phyloP scores from a whole-genome alignment of 2,113 vertebrate species.

The Thryonomys swinderianus region DNA sequence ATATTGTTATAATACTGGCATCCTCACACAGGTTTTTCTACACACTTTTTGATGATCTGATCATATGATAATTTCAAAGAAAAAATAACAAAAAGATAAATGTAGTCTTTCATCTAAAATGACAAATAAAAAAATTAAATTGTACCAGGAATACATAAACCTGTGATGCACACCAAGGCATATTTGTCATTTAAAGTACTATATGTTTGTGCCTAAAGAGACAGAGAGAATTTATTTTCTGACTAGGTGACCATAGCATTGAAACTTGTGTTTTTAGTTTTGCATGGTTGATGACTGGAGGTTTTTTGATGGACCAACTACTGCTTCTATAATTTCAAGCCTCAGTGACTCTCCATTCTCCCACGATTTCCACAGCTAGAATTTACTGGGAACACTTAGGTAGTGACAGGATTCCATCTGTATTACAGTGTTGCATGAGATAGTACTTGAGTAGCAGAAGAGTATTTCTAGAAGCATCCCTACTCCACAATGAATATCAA shows the following conservation, averaged over 20 bases:
- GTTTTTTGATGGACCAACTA: background rate
- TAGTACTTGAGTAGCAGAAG: background rate
- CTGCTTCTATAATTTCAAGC: background rate
- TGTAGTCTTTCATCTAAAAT: background rate
- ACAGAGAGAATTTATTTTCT: background rate
- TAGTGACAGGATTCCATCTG: background rate
- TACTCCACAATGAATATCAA: background rate
- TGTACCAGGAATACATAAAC: background rate
- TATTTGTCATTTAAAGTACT: background rate
- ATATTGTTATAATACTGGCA: background rate
- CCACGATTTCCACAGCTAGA: background rate
- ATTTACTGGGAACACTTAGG: background rate
- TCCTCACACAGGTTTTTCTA: background rate
- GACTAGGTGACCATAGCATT: background rate
- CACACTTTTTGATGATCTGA: background rate
- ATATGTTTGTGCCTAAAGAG: background rate
- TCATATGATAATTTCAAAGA: background rate
- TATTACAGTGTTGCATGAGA: background rate
- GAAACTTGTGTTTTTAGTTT: background rate
- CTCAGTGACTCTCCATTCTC: background rate
- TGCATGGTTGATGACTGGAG: background rate
- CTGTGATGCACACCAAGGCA: no score
- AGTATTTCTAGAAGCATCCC: conserved; percentile 48
- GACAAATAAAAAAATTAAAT: background rate
- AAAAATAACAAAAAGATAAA: background rate